phyloP scores from a whole-genome alignment of 1,140 invertebrate genomes.

The Zaprionus tsacasi region DNA sequence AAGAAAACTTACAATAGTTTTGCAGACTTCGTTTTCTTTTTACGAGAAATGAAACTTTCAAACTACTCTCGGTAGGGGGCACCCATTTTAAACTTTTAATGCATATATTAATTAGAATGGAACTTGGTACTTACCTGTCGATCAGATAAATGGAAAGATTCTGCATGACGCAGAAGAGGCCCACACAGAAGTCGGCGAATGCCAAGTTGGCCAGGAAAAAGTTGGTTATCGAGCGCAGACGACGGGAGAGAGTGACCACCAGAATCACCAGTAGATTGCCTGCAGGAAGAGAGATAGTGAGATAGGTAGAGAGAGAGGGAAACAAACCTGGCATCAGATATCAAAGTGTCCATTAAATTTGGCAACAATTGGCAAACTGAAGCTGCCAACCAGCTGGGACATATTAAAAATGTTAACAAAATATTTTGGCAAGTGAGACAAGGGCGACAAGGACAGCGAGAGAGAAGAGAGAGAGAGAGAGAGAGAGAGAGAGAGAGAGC shows the following conservation, averaged over 20 bases:
- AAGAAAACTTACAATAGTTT: no score
- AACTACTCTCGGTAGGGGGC: neutral
- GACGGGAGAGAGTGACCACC: constrained; percentile 90
- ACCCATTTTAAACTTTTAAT: constrained; percentile 8
- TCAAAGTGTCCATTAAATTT: constrained; percentile 30
- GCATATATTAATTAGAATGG: constrained; percentile 22
- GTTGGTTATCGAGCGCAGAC: constrained; percentile 92
- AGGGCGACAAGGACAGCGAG: neutral
- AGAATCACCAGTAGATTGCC: constrained; percentile 93
- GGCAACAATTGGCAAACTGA: constrained; percentile 10
- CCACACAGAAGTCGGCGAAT: constrained; percentile 93
- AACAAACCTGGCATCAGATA: constrained; percentile 18
- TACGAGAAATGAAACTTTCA: no score
- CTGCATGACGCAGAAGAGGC: constrained; percentile 94
- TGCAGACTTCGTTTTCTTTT: no score
- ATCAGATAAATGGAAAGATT: constrained; percentile 91
- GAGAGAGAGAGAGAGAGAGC: neutral
- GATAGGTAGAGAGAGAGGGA: constrained; percentile 12
- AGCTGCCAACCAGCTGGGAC: constrained; percentile 9
- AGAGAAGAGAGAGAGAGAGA: no score
- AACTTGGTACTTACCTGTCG: constrained; percentile 86
- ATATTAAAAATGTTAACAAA: constrained; percentile 54
- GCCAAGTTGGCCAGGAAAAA: constrained; percentile 94
- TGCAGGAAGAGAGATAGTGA: constrained; percentile 82
- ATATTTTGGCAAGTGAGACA: constrained; percentile 38